Base-by-base conservation (phyloP, 2,888 invertebrate genomes). In the Oscheius sp. region DNA sequence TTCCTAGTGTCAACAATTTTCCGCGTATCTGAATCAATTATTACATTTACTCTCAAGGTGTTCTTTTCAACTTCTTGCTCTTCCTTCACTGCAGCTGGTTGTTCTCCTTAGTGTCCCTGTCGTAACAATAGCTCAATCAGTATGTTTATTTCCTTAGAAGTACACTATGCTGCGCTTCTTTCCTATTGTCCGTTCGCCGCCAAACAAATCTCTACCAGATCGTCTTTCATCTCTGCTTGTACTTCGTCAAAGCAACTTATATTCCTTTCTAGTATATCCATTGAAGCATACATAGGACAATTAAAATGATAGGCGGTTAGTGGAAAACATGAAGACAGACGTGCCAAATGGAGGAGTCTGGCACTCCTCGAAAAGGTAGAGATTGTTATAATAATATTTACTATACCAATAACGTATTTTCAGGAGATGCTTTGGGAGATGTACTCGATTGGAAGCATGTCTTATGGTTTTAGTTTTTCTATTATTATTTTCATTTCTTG, bases 391-490 rank as follows among this genome's bases (percentile, higher is more conserved):
- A 41, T 6, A 6, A 9, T 50, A 1, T 17, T 5, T 24, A 38
- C n/a, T 20, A 9, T 12, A 50, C n/a, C 26, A n/a, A 8, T 1
- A 24, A 14, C 9, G 20, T 6, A 22, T 70, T 76, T 74, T 41
- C 75, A 81, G 80, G 71, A 64, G 67, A 41, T 78, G 76, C 51
- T 56, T 72, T 44, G 74, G 80, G 24, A 67, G 73, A 32, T 62
- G 72, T 26, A 72, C 77, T 14, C 72, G 71, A 6, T 72, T 80
- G 38, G 81, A 81, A 69, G 67, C 71, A 6, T 69, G 71, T 65
- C 74, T 81, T 4, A 56, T 76, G 32, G 64, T 73, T 6, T 66
- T 75, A 51, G 59, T 72, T 8, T 45, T 73, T 20, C 67, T 81
- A 9, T 64, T 78, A 5, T 65, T 77, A 20, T 69, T 71, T 45